These are phyloP conservation scores for Patella ulyssiponensis DNA, from an alignment of 2,888 invertebrate genomes.

Conservation along the genomic window DNA sequence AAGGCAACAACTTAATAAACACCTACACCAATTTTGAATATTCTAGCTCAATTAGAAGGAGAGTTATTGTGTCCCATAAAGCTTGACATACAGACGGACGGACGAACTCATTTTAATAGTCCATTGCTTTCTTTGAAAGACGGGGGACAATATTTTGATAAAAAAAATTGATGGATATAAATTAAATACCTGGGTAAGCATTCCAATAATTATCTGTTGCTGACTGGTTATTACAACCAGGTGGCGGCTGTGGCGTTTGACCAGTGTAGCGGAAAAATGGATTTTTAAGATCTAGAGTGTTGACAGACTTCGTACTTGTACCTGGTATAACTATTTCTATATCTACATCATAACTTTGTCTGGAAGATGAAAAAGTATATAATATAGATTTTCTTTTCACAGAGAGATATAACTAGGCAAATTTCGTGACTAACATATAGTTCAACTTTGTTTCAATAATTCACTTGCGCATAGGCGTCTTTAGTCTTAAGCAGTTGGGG, in stretches of 20 bases:
- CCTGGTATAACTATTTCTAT: conserved; percentile 94
- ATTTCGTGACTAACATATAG: not conserved
- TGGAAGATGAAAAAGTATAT: conserved; percentile 61
- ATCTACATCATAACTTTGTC: conserved; percentile 98
- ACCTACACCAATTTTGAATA: no score
- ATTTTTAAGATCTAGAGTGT: conserved; percentile 96
- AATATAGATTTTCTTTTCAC: not conserved
- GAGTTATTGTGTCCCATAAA: no score
- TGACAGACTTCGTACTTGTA: conserved; percentile 84
- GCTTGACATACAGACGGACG: no score
- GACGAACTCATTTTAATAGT: no score
- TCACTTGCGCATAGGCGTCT: no score
- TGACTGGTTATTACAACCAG: conserved; percentile 89
- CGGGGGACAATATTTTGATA: no score
- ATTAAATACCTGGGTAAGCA: conserved; percentile 38
- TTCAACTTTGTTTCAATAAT: no score
- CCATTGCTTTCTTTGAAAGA: no score
- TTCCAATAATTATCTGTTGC: conserved; percentile 83
- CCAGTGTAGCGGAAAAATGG: conserved; percentile 88
- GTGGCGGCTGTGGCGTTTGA: conserved; percentile 85
- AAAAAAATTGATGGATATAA: not conserved
- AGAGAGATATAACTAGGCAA: not conserved
- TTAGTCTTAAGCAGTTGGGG: no score
- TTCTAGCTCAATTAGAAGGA: no score
- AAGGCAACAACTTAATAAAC: no score